phyloP scores from a whole-genome alignment of 2,113 vertebrate species.

The Elaphurus davidianus region DNA sequence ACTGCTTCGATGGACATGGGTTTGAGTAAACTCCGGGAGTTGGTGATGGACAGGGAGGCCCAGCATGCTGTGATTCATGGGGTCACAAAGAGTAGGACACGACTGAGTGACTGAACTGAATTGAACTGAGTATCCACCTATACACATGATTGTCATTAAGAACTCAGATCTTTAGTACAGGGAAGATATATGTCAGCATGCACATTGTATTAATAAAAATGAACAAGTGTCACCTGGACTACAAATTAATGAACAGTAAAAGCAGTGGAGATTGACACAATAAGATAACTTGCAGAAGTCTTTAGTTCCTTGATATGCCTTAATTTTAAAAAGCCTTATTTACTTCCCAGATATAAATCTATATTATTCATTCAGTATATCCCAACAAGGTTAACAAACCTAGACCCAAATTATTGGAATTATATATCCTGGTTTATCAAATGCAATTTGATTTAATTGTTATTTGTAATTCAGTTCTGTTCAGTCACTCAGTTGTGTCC shows the following conservation, averaged over 20 bases:
- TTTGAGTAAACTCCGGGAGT: too few relatives aligned
- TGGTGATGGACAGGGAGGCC: too few relatives aligned
- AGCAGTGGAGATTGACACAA: not conserved
- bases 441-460: not conserved
- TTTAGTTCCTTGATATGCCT: not conserved
- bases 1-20: too few relatives aligned
- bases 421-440: not conserved
- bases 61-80: too few relatives aligned
- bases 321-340: not conserved
- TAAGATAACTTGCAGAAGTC: not conserved
- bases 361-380: not conserved
- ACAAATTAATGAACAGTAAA: not conserved
- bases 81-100: too few relatives aligned
- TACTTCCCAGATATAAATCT: not conserved
- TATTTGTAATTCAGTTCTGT: not conserved
- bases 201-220: not conserved
- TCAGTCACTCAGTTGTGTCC: not conserved
- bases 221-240: not conserved
- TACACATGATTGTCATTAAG: not conserved
- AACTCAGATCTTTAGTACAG: not conserved
- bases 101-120: too few relatives aligned
- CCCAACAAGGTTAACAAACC: not conserved
- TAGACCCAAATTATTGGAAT: not conserved
- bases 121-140: not conserved
- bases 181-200: not conserved